Evolutionary conservation across 2,113 vertebrate genomes (phyloP).

Genomic region (Ceyx margarethae): DNA sequence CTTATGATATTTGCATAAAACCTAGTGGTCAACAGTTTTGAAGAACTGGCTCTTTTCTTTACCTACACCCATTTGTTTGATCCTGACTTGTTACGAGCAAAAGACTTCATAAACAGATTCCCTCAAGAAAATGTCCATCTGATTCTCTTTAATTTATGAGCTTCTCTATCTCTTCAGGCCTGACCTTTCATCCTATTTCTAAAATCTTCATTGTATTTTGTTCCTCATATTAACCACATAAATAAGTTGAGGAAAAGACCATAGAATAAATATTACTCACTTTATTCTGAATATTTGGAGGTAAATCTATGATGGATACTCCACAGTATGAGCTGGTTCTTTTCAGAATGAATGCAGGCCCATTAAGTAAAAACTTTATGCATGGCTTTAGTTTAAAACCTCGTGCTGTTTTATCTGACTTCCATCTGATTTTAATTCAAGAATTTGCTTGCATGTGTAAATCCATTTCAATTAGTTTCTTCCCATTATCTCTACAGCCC

Average conservation of each 20-base stretch:
- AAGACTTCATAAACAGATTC: background rate
- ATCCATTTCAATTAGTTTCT: conserved; percentile 32
- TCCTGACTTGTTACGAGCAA: background rate
- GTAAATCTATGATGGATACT: background rate
- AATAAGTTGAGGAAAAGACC: background rate
- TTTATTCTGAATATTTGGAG: background rate
- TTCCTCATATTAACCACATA: background rate
- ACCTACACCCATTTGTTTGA: background rate
- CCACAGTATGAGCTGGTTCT: background rate
- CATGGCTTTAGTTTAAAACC: background rate
- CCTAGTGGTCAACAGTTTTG: background rate
- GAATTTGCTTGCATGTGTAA: background rate
- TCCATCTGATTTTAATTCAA: conserved; percentile 43
- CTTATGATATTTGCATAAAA: background rate
- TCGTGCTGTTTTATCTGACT: background rate
- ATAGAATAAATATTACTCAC: background rate
- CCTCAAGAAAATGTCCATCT: background rate
- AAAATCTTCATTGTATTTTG: background rate
- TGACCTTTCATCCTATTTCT: background rate
- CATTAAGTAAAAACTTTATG: background rate
- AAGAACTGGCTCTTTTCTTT: background rate
- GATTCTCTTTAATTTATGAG: background rate
- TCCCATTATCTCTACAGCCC: conserved; percentile 5
- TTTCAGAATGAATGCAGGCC: background rate
- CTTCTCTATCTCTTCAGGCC: background rate